Evolutionary conservation across 2,888 invertebrate species (phyloP).

Genomic region (Minunthozetes semirufus): DNA sequence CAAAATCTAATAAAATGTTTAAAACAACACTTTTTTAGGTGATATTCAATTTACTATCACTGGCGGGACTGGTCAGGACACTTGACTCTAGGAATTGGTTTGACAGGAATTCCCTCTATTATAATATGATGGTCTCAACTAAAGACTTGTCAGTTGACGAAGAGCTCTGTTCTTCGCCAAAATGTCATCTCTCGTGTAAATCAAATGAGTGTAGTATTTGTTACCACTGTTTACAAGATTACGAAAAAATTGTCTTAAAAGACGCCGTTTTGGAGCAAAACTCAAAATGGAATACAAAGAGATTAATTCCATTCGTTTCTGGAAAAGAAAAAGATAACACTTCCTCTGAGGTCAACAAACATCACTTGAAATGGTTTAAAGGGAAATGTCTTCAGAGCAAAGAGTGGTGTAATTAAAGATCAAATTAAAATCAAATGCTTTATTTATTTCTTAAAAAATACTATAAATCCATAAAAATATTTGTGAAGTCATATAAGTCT

Average conservation of each 20-base stretch:
- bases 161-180: constrained; percentile 57
- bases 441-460: not conserved
- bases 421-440: too few relatives aligned
- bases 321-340: constrained; percentile 37
- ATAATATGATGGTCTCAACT: constrained; percentile 63
- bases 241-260: constrained; percentile 57
- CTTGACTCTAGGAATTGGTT: constrained; percentile 15
- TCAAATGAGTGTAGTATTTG: constrained; percentile 67
- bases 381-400: constrained; percentile 75
- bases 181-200: constrained; percentile 56
- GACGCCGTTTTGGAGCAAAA: constrained; percentile 71
- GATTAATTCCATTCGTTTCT: constrained; percentile 65
- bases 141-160: constrained; percentile 70
- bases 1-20: too few relatives aligned
- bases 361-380: constrained; percentile 75
- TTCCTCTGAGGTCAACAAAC: constrained; percentile 54
- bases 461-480: not conserved
- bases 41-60: constrained; percentile 55
- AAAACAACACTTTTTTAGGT: not conserved
- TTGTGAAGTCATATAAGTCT: not conserved
- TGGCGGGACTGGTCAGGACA: constrained; percentile 62
- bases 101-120: constrained; percentile 47
- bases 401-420: constrained; percentile 61
- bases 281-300: constrained; percentile 67
- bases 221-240: constrained; percentile 62